Evolutionary conservation across 2,797 vertebrate genomes (phyloP).

Genomic region (Lepus townsendii): DNA sequence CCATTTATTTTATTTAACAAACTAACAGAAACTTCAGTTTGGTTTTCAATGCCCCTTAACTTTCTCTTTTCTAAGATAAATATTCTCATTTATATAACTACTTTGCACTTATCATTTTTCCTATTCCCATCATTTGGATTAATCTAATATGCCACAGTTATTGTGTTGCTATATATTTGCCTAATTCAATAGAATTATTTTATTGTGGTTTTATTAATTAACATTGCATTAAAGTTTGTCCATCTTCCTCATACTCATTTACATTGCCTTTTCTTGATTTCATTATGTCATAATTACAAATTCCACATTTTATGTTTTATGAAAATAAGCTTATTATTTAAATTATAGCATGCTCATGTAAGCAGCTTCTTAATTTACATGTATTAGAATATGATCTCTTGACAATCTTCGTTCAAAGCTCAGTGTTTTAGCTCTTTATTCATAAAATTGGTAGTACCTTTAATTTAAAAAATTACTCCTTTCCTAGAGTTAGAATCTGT

Average conservation of each 20-base stretch:
- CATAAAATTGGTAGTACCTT: not conserved
- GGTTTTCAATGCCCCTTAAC: not conserved
- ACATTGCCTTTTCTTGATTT: not conserved
- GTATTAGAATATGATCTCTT: not conserved
- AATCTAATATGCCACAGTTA: not conserved
- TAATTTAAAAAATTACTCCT: not conserved
- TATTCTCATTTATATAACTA: not conserved
- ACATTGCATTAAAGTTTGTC: not conserved
- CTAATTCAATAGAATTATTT: not conserved
- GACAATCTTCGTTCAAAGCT: not conserved
- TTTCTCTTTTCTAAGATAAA: not conserved
- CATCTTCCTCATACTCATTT: not conserved
- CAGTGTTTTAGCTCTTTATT: not conserved
- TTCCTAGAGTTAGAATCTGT: not conserved
- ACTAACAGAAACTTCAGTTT: not conserved
- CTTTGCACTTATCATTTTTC: not conserved
- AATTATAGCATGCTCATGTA: not conserved
- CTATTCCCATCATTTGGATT: not conserved
- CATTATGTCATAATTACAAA: not conserved
- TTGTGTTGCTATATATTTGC: not conserved
- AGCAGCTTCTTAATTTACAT: not conserved
- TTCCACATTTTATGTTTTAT: not conserved
- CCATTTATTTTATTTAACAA: constrained; percentile 5
- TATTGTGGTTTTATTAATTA: not conserved
- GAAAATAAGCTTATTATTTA: not conserved